Evolutionary conservation across 2,888 invertebrate species (phyloP).

Genomic region (Drosophila multiciliata): DNA sequence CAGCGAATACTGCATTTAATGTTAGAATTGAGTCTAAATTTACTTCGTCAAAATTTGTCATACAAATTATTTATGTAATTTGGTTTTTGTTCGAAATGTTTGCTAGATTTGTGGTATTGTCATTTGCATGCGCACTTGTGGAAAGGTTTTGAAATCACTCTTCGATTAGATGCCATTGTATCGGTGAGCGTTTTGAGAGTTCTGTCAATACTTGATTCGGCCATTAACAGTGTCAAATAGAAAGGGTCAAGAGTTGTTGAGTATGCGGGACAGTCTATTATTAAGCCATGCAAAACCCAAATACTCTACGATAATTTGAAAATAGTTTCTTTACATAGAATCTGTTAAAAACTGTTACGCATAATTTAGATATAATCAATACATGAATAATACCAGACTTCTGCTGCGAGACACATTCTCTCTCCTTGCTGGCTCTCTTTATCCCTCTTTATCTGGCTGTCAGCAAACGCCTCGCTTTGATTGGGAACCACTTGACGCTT

Average conservation of each 20-base stretch:
- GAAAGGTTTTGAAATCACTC: constrained; percentile 25
- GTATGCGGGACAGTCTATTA: neutral
- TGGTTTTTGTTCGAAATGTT: constrained; percentile 1
- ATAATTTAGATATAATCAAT: neutral
- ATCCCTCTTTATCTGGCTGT: neutral
- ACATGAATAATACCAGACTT: neutral
- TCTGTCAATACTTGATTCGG: constrained; percentile 9
- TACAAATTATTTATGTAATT: neutral
- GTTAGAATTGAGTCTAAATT: neutral
- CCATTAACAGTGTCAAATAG: neutral
- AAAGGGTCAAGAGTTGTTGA: constrained; percentile 1
- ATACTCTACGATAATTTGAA: neutral
- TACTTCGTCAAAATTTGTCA: neutral
- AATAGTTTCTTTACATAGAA: neutral
- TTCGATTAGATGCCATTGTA: constrained; percentile 30
- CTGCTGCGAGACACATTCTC: constrained; percentile 12
- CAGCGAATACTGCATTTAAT: neutral
- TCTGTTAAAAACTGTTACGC: neutral
- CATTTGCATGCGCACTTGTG: constrained; percentile 46
- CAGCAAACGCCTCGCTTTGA: constrained; percentile 54
- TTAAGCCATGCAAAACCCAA: neutral
- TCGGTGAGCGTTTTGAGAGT: constrained; percentile 9
- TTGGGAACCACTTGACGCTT: constrained; percentile 65
- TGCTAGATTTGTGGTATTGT: constrained; percentile 23
- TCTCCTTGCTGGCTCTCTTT: neutral